Percentiles rank a stretch among this genome's conserved stretches.
These are phyloP conservation scores for Caenorhabditis uteleia DNA, from an alignment of 2,888 invertebrate species.

Conservation along the genomic window DNA sequence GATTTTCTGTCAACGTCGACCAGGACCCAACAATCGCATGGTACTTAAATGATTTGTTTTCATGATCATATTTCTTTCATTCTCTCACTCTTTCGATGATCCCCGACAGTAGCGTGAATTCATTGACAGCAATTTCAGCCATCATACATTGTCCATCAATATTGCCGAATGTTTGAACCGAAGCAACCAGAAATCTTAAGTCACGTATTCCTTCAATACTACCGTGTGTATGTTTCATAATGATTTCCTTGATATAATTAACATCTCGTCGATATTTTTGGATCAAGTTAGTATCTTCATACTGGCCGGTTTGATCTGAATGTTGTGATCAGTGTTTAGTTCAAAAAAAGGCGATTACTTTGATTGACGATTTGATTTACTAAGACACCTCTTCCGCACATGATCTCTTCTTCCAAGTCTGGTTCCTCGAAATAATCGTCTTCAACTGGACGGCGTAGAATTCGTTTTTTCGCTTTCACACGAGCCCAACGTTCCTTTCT, in stretches of 20 bases:
- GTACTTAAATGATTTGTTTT: background rate
- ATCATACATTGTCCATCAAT: conserved; percentile 50
- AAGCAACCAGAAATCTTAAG: conserved; percentile 50
- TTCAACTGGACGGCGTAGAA: conserved; percentile 32
- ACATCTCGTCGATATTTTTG: conserved; percentile 39
- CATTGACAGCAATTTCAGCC: conserved; percentile 54
- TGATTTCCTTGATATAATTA: conserved; percentile 24
- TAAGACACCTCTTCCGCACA: conserved; percentile 32
- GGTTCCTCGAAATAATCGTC: conserved; percentile 31
- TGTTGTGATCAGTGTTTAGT: background rate
- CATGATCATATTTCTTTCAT: background rate
- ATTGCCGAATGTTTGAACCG: conserved; percentile 55
- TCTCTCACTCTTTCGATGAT: conserved; percentile 42
- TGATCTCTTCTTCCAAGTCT: conserved; percentile 36
- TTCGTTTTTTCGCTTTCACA: conserved; percentile 35
- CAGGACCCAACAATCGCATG: conserved; percentile 51
- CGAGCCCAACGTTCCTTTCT: conserved; percentile 37
- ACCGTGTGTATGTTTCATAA: conserved; percentile 22
- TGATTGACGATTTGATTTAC: conserved; percentile 36
- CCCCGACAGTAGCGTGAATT: conserved; percentile 53
- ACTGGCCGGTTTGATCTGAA: conserved; percentile 15
- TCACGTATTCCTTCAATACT: conserved; percentile 39
- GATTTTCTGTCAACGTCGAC: conserved; percentile 41
- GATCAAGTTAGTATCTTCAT: conserved; percentile 32
- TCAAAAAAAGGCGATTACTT: background rate